Evolutionary conservation across 1,140 invertebrate genomes (phyloP).

Genomic region (Pteromalus puparum): DNA sequence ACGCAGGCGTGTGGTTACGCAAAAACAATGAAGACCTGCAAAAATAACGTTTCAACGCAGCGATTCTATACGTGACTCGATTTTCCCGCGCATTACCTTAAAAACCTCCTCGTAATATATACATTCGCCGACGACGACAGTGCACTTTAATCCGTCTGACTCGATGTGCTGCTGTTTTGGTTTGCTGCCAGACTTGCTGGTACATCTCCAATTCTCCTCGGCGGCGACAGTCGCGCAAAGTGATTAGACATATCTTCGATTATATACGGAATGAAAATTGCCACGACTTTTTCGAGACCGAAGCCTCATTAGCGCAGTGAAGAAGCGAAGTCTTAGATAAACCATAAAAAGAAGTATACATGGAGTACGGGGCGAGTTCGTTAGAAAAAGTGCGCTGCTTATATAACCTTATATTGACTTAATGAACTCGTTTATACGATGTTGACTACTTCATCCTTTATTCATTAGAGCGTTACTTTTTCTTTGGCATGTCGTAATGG

Average conservation of each 20-base stretch:
- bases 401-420: neutral
- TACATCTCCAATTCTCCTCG: slow-evolving; percentile 32
- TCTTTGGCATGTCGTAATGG: neutral
- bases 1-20: neutral
- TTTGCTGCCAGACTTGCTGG: slow-evolving; percentile 31
- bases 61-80: neutral
- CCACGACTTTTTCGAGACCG: no score
- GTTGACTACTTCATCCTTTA: neutral
- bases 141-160: slow-evolving; percentile 20
- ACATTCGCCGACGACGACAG: neutral
- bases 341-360: neutral
- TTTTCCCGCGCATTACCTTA: neutral
- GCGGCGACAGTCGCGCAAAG: no score
- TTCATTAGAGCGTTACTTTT: neutral
- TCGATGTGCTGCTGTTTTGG: slow-evolving; percentile 18
- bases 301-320: neutral
- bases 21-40: neutral
- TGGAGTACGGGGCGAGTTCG: neutral
- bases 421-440: neutral
- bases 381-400: neutral
- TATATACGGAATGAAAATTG: neutral
- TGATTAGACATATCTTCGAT: neutral
- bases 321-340: neutral
- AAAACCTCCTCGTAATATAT: neutral
- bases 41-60: neutral